These are phyloP conservation scores for Penaeus chinensis DNA, from an alignment of 1,140 invertebrate species.

Conservation along the genomic window DNA sequence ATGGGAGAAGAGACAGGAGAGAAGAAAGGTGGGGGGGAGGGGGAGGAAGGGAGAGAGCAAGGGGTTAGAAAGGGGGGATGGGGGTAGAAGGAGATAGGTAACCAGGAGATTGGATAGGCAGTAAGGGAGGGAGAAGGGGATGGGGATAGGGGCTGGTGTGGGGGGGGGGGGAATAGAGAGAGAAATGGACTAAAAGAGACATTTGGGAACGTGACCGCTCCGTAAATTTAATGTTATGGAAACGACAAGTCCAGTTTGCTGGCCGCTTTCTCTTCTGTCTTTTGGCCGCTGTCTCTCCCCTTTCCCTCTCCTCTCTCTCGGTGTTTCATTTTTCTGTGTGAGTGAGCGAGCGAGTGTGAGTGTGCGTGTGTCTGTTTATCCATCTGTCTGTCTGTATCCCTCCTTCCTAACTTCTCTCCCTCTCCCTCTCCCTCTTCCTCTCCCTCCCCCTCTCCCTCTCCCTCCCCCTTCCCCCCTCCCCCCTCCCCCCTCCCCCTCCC, in stretches of 20 bases:
- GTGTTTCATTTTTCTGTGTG: conserved; percentile 9
- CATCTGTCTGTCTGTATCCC: not conserved
- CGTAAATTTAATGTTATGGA: not conserved
- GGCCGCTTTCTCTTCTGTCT: conserved; percentile 3
- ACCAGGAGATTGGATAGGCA: no score
- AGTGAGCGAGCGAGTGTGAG: conserved; percentile 10
- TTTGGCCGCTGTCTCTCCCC: not conserved
- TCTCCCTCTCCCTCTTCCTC: not conserved
- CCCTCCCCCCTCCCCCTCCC: not conserved
- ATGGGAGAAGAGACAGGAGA: no score
- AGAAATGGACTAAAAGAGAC: not conserved
- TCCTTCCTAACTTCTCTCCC: no score
- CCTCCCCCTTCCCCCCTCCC: not conserved
- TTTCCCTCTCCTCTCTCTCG: not conserved
- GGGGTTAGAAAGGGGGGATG: no score
- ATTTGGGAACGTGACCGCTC: not conserved
- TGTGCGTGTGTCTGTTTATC: not conserved
- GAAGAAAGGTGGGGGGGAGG: no score
- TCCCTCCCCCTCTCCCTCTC: not conserved
- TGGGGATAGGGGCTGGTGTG: no score
- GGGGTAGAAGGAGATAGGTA: no score
- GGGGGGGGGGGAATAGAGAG: not conserved
- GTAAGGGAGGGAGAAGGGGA: no score
- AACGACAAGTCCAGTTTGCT: not conserved
- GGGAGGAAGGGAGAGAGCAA: no score